Conservation (phyloP, 1,140 invertebrate genomes). For the Drosophila grimshawi region DNA sequence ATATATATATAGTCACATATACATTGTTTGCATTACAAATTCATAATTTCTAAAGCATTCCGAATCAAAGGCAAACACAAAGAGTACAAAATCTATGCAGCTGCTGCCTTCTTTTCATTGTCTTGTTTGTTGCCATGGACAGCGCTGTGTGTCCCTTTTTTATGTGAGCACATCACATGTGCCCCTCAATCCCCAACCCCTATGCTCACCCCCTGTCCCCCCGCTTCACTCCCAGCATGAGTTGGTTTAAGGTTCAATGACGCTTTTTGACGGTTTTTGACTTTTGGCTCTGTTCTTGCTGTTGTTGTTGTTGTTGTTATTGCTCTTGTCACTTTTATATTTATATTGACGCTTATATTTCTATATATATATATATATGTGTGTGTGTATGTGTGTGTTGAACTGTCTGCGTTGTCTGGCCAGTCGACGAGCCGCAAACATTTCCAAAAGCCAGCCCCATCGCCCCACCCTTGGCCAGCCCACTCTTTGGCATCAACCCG, state of each 20-base stretch:
- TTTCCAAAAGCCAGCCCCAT: conserved; percentile 55
- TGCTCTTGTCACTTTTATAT: conserved; percentile 57
- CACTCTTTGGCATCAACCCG: neutral
- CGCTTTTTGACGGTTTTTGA: conserved; percentile 75
- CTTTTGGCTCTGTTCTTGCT: conserved; percentile 51
- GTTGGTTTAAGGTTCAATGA: conserved; percentile 48
- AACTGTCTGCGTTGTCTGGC: conserved; percentile 41
- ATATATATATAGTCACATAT: too few relatives aligned
- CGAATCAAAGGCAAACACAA: too few relatives aligned
- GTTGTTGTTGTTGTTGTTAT: conserved; percentile 12
- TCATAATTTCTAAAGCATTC: neutral
- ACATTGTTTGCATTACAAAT: neutral
- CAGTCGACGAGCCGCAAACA: conserved; percentile 61
- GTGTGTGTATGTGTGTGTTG: neutral
- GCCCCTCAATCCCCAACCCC: neutral
- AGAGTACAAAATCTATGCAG: neutral
- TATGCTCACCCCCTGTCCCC: neutral
- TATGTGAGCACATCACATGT: conserved; percentile 18
- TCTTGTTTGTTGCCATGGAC: conserved; percentile 7
- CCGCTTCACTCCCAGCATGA: neutral
- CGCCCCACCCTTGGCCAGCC: conserved; percentile 18
- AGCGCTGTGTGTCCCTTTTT: conserved; percentile 13
- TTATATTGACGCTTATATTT: conserved; percentile 61
- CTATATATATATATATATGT: conserved; percentile 11
- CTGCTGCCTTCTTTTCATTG: neutral